Evolutionary conservation across 2,113 vertebrate genomes (phyloP), one percentile per base, ranked within the genome.

Genomic region (Odocoileus hemionus): DNA sequence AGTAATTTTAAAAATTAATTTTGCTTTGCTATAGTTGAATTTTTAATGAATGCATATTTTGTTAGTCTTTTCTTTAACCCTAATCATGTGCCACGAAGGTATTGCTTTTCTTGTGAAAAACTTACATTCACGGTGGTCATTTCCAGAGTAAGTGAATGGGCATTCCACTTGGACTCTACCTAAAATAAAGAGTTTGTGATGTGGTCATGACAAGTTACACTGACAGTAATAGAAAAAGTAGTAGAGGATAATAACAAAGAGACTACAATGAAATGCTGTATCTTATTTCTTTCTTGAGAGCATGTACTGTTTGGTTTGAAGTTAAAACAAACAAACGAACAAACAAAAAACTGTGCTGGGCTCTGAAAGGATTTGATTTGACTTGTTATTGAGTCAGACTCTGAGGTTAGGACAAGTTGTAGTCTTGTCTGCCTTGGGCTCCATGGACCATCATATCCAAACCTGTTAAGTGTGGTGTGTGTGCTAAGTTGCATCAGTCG

Each of bases 1-100:
- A 91, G 89, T 98, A 88, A 26, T 91, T 86, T 97, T 80, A 58
- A 61, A 52, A 74, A 93, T 67, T 36, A 70, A 43, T 94, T 96
- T 84, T 93, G 79, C 39, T 97, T 86, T 5, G 21, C 9, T 92
- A 7, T 86, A 92, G 91, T 95, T 97, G 57, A 39, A 86, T 89
- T 94, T 93, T 86, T 97, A 96, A 89, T 33, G 28, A 92, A 47
- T n/a, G 11, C 3, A 28, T 61, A 10, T 91, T 97, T 93, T 54
- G 70, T 94, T 96, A 89, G 67, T 14, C 76, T 91, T 92, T 13
- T 21, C 21, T 36, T 96, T 89, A 84, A 96, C 70, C 11, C 26
- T 60, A 76, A 45, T 4, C 36, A n/a, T 60, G 70, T 9, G 86
- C 50, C 11, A 3, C n/a, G 36, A 89, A 86, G 28, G 28, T 94